Conservation (phyloP, 92 coral and sea anemone species). For the Metridium senile region DNA sequence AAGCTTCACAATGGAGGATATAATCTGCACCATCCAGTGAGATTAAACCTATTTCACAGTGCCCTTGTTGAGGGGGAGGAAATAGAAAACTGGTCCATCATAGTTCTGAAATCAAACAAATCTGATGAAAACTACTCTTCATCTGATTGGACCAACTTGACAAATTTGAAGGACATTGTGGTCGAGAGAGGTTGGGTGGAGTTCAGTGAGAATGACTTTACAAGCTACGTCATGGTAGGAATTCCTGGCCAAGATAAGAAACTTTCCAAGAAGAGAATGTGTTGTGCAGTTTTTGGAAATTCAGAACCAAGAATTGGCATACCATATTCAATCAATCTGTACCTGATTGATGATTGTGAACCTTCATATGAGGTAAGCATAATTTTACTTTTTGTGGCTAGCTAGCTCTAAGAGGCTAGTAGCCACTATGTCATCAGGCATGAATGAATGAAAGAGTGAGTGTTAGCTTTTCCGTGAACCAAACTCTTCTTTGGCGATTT, state of each 20-base stretch:
- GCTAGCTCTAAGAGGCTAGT: no score
- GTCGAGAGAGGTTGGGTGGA: constrained; percentile 43
- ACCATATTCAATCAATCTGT: constrained; percentile 41
- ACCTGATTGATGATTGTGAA: constrained; percentile 76
- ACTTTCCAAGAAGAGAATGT: constrained; percentile 63
- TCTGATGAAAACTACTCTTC: neutral
- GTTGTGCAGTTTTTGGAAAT: constrained; percentile 71
- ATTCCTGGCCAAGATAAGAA: constrained; percentile 16
- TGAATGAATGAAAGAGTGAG: no score
- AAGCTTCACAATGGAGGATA: constrained; percentile 45
- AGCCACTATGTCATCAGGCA: no score
- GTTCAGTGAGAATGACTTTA: constrained; percentile 35
- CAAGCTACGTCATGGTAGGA: constrained; percentile 51
- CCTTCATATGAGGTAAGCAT: constrained; percentile 60
- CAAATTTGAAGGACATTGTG: constrained; percentile 1
- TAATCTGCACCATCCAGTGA: constrained; percentile 4
- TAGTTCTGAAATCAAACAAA: constrained; percentile 14
- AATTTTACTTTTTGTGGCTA: no score
- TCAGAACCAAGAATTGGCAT: constrained; percentile 35
- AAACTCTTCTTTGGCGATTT: no score
- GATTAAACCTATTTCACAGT: constrained; percentile 62
- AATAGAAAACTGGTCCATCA: constrained; percentile 37
- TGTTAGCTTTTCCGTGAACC: no score
- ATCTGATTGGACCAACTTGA: constrained; percentile 24
- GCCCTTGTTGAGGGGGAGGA: constrained; percentile 29